Evolutionary conservation across 2,888 invertebrate genomes (phyloP).

Genomic region (Microplitis deprimator): DNA sequence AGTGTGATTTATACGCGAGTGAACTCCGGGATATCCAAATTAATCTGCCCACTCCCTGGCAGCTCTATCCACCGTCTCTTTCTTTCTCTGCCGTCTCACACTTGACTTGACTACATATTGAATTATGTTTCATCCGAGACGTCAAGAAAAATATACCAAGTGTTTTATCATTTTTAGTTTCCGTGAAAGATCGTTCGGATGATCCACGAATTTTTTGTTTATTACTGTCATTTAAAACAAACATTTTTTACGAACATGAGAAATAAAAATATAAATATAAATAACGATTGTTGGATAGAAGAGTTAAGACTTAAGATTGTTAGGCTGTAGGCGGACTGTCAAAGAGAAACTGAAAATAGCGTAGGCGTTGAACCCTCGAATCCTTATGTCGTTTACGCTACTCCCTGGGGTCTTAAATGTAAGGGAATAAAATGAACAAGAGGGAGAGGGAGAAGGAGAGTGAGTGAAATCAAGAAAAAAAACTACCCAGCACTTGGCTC

Average conservation of each 20-base stretch:
- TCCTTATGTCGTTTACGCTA: constrained; percentile 63
- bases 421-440: constrained; percentile 12
- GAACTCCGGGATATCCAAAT: constrained; percentile 52
- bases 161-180: constrained; percentile 3
- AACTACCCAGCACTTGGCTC: constrained; percentile 62
- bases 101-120: not conserved
- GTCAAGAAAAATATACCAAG: not conserved
- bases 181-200: not conserved
- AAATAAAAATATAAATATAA: too few relatives aligned
- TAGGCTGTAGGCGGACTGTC: not conserved
- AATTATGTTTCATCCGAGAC: not conserved
- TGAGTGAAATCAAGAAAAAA: constrained; percentile 71
- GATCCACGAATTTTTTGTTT: not conserved
- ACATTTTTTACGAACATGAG: too few relatives aligned
- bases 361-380: constrained; percentile 51
- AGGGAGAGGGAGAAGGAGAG: constrained; percentile 59
- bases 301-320: not conserved
- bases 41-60: constrained; percentile 46
- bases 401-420: constrained; percentile 57
- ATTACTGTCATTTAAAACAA: not conserved
- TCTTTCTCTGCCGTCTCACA: constrained; percentile 27
- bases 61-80: not conserved
- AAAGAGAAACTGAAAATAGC: constrained; percentile 12
- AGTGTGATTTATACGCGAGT: constrained; percentile 50
- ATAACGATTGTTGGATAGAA: too few relatives aligned